Conservation (phyloP, 2,888 invertebrate species). For the Cephus spinipes region DNA sequence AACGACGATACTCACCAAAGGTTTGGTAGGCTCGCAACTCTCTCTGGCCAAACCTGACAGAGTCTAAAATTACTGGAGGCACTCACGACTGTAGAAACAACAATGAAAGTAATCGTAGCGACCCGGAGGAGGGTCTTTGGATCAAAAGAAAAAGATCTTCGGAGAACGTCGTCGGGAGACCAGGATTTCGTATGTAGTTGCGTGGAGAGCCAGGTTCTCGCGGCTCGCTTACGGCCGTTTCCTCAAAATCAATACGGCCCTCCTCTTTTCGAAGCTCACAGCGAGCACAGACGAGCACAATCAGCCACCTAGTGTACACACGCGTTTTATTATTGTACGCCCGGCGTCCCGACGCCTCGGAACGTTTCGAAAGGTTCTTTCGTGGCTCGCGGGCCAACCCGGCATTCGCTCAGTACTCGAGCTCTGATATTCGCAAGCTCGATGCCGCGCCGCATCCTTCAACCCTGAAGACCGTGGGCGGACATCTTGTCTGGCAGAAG, state of each 20-base stretch:
- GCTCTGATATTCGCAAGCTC: constrained; percentile 26
- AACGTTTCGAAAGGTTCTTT: neutral
- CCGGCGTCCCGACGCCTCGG: constrained; percentile 3
- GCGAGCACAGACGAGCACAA: constrained; percentile 11
- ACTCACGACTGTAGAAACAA: neutral
- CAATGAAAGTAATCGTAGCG: neutral
- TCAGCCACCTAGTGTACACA: constrained; percentile 7
- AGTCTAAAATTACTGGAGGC: neutral
- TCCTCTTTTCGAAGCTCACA: constrained; percentile 31
- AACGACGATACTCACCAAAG: neutral
- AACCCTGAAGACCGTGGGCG: constrained; percentile 39
- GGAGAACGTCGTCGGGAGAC: neutral
- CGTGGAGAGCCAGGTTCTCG: constrained; percentile 13
- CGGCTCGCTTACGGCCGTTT: constrained; percentile 33
- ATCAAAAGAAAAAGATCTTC: neutral
- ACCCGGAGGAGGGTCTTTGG: neutral
- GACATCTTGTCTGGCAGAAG: constrained; percentile 51
- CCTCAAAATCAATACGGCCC: constrained; percentile 50
- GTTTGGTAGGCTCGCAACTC: neutral
- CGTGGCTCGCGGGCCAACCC: neutral
- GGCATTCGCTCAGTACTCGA: constrained; percentile 4
- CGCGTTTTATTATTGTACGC: neutral
- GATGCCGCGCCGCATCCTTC: constrained; percentile 42
- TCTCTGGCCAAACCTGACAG: neutral
- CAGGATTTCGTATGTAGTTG: neutral